These are phyloP conservation scores for Tinamus major DNA, from an alignment of 2,797 vertebrate species.

Conservation along the genomic window DNA sequence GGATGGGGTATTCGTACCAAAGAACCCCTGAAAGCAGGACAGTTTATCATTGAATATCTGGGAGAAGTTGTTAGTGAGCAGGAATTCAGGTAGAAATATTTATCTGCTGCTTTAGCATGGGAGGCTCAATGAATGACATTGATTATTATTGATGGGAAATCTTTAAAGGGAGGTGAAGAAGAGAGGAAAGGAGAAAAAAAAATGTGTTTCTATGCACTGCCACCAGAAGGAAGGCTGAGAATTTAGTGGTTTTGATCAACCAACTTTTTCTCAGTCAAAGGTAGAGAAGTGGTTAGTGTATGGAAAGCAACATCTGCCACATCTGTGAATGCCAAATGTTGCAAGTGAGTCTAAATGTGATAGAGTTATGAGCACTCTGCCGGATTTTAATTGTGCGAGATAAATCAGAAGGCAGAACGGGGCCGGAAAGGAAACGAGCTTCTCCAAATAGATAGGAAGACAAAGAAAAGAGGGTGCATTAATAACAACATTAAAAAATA, in stretches of 20 bases:
- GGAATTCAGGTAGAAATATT: constrained; percentile 89
- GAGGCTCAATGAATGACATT: neutral
- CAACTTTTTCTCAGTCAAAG: neutral
- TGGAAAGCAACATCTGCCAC: neutral
- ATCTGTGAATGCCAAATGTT: neutral
- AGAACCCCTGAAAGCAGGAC: constrained; percentile 90
- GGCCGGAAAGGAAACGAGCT: neutral
- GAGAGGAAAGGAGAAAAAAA: neutral
- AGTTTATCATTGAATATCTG: constrained; percentile 98
- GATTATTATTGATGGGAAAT: neutral
- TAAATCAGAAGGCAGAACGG: neutral
- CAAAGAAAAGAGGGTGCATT: neutral
- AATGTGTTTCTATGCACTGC: neutral
- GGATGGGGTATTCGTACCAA: constrained; percentile 99
- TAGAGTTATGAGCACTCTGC: neutral
- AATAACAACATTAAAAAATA: neutral
- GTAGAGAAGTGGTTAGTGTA: neutral
- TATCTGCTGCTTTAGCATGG: neutral
- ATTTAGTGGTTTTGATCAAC: neutral
- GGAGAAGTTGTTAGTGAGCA: constrained; percentile 98
- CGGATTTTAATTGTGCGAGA: neutral
- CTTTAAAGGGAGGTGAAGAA: neutral
- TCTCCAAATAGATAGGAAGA: neutral
- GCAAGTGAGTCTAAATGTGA: neutral
- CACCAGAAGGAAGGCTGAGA: neutral